Base-by-base conservation (phyloP, 2,888 invertebrate genomes). In the Alsophila aescularia region DNA sequence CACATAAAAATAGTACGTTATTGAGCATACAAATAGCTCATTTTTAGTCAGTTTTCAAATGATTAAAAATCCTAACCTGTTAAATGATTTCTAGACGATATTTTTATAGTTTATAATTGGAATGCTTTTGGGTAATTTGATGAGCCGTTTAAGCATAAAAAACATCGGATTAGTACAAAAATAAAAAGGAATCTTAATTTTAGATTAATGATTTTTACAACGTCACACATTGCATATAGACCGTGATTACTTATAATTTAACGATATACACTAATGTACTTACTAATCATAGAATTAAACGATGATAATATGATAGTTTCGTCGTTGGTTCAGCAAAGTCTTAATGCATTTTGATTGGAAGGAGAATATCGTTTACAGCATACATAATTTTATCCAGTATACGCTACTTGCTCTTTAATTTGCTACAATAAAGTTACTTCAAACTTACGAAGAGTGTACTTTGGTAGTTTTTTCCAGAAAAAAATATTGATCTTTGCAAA, bases 191-290 rank as follows among this genome's bases (percentile, higher is more conserved):
- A 52, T 21, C 54, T 58, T 60, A 59, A 12, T 14, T 45, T 44
- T 52, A 50, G 37, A 48, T 55, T 54, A 58, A 54, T 60, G 57
- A 63, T 59, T 66, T 67, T 48, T 60, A 73, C 79, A 79, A 82
- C 80, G 81, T 82, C 67, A 75, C 56, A 82, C 82, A 81, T 77
- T 80, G 81, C 56, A 48, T 72, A 72, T 72, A 72, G 70, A 72
- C 69, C 64, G 70, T 65, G 55, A 41, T 66, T 53, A 60, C 68
- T 72, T 70, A 70, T 2, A 51, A 44, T 44, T 55, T 36, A 42
- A 37, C 31, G 21, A 67, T 70, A 74, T 52, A 69, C 9, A 49
- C 67, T 76, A 73, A 70, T 77, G 75, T 79, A 78, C 75, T 76
- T 76, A 45, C n/a, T 74, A 24, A 31, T 40, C 37, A 56, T 41